phyloP scores from a whole-genome alignment of 2,888 invertebrate species.

The Eremobia ochroleuca region DNA sequence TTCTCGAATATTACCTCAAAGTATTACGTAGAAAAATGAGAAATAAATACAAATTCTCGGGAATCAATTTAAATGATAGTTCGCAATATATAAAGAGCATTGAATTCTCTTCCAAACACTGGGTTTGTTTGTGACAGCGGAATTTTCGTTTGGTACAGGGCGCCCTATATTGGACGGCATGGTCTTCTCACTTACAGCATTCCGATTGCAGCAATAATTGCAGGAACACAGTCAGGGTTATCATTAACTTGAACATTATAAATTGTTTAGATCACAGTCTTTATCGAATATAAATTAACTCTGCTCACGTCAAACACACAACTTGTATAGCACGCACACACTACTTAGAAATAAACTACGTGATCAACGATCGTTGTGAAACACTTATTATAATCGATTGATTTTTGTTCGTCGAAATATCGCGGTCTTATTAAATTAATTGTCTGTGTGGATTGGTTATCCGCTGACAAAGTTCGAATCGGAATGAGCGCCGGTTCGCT shows the following conservation, averaged over 20 bases:
- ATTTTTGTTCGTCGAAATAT: slow-evolving; percentile 23
- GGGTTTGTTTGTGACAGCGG: neutral
- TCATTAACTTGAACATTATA: slow-evolving; percentile 66
- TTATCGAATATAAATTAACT: slow-evolving; percentile 37
- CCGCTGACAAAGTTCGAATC: slow-evolving; percentile 49
- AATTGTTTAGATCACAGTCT: slow-evolving; percentile 61
- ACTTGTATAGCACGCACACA: slow-evolving; percentile 27
- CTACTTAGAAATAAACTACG: slow-evolving; percentile 28
- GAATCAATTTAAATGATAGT: neutral
- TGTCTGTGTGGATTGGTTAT: slow-evolving; percentile 53
- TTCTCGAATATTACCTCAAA: neutral
- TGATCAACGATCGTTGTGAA: slow-evolving; percentile 21
- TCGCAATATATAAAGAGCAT: neutral
- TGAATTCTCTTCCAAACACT: neutral
- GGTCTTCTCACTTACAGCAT: slow-evolving; percentile 72
- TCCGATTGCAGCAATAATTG: slow-evolving; percentile 66
- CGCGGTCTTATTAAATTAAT: slow-evolving; percentile 33
- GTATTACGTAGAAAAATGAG: neutral
- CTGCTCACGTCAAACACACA: slow-evolving; percentile 36
- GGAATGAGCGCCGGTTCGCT: slow-evolving; percentile 57
- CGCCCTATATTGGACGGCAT: neutral
- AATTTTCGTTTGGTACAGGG: neutral
- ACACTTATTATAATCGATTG: slow-evolving; percentile 9
- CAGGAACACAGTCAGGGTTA: slow-evolving; percentile 64
- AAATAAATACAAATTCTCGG: neutral